Base-by-base conservation (phyloP, 2,113 vertebrate species). In the Colistium nudipinnis region DNA sequence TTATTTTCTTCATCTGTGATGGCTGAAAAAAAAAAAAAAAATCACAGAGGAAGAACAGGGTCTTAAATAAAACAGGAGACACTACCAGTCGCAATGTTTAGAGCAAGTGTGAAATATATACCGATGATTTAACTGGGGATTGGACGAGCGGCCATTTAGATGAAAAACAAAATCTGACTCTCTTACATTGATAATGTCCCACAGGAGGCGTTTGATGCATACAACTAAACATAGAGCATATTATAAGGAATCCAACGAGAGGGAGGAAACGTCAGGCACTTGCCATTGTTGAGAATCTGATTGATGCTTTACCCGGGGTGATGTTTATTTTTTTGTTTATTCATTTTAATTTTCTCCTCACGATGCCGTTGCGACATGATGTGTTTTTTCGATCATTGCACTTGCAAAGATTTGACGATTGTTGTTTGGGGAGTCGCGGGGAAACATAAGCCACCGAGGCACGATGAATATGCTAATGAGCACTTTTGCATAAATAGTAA, bases 401-500 rank as follows among this genome's bases (percentile, higher is more conserved):
- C n/a, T 33, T 16, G 27, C 20, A 24, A 9, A 4, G 9, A 55
- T 14, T 61, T 66, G 12, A 52, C 0, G 7, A 19, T 49, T 49
- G 43, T 47, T 39, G 11, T 47, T 47, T 0, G 4, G 11, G 17
- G 20, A 65, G 67, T 41, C 16, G 19, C 16, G 16, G 54, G 16
- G 54, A 48, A 63, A 53, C 51, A 48, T 2, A 19, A 68, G 30
- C 25, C 1, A 47, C 27, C 24, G 1, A 44, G 43, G 53, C 54
- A 36, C 27, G 19, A 51, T 51, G 12, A 68, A 47, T 48, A 60
- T 59, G 38, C 51, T 56, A 51, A 78, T 74, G 74, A 70, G 47
- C 14, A 17, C 63, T 54, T 68, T 9, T 64, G 43, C 48, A 70
- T 52, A 14, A 45, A 64, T 22, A 72, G 41, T 25, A 31, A 36